Percentiles rank a stretch among this genome's conserved stretches.
phyloP scores from a whole-genome alignment of 2,113 vertebrate genomes.

The Toxotes jaculatrix region DNA sequence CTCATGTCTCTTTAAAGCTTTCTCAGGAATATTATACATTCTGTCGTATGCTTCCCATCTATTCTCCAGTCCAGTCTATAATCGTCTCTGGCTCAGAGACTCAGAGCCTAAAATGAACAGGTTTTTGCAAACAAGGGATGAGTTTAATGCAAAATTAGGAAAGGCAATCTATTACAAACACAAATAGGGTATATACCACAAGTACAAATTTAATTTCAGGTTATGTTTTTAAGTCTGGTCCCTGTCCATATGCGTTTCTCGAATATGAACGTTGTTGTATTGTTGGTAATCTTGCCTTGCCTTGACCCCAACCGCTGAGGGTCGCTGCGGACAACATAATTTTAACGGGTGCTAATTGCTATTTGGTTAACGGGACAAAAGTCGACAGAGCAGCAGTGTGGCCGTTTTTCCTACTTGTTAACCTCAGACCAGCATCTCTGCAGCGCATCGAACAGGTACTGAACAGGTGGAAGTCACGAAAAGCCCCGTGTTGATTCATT shows the following conservation, averaged over 20 bases:
- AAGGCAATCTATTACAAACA: slow-evolving; percentile 8
- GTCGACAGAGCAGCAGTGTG: background rate
- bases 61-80: background rate
- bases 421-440: background rate
- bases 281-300: no score
- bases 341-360: background rate
- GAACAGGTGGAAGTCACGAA: background rate
- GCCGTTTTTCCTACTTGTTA: slow-evolving; percentile 10
- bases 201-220: background rate
- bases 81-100: background rate
- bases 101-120: background rate
- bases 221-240: background rate
- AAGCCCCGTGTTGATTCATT: background rate
- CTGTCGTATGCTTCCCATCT: background rate
- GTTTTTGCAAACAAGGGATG: background rate
- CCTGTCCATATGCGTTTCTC: background rate
- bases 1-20: background rate
- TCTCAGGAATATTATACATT: slow-evolving; percentile 1
- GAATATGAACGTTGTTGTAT: background rate
- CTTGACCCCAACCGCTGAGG: no score
- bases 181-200: background rate
- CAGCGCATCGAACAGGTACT: background rate
- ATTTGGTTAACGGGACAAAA: background rate
- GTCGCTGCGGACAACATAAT: background rate
- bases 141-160: background rate